A percentile compares a stretch with the other conserved stretches of the same genome.
phyloP scores from a whole-genome alignment of 2,797 vertebrate species.

The Chelidonichthys spinosus region DNA sequence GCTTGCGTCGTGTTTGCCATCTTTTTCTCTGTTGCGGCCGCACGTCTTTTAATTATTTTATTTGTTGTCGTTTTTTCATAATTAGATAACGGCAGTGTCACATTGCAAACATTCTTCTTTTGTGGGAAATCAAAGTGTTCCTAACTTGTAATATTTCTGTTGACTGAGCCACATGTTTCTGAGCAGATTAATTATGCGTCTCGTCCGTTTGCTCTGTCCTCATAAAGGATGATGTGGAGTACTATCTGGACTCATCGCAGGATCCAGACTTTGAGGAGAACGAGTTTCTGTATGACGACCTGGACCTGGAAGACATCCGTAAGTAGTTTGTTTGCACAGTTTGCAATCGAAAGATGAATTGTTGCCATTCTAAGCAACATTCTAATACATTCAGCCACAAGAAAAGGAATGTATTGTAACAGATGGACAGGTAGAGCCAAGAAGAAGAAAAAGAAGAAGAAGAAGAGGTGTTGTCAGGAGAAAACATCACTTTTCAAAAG shows the following conservation, averaged over 20 bases:
- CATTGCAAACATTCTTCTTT: neutral
- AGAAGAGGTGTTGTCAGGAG: neutral
- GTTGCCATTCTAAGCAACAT: neutral
- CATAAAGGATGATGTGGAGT: conserved; percentile 90
- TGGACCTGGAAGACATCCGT: conserved; percentile 94
- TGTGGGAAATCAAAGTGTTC: neutral
- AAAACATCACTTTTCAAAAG: neutral
- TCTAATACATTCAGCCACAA: neutral
- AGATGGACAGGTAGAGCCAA: neutral
- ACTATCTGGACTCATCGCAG: conserved; percentile 93
- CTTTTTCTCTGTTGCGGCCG: neutral
- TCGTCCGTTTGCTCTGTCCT: neutral
- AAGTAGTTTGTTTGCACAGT: conserved; percentile 59
- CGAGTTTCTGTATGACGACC: conserved; percentile 93
- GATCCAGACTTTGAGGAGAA: conserved; percentile 96
- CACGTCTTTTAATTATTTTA: neutral
- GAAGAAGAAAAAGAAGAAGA: too few relatives aligned
- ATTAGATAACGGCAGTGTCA: neutral
- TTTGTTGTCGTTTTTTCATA: neutral
- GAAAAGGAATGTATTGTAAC: neutral
- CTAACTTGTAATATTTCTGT: too few relatives aligned
- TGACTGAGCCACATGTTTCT: neutral
- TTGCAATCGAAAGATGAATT: neutral
- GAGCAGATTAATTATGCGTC: neutral
- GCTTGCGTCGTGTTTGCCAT: too few relatives aligned